phyloP scores from a whole-genome alignment of 1,140 invertebrate species.

The Ectropis grisescens region DNA sequence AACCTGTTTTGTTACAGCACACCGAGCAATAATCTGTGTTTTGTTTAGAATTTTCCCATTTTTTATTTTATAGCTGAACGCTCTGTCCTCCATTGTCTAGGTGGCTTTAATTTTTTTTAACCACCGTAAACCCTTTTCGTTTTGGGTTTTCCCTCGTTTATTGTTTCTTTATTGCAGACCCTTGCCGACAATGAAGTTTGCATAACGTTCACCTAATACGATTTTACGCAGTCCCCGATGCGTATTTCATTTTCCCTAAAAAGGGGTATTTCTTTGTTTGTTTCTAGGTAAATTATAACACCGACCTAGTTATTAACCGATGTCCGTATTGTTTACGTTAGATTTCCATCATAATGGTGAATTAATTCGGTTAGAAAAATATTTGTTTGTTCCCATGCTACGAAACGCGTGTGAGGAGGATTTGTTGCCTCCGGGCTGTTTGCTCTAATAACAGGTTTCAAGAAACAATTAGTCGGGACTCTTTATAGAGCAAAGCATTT shows the following conservation, averaged over 20 bases:
- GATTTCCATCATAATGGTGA: conserved; percentile 18
- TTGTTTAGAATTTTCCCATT: conserved; percentile 25
- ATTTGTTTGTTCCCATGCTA: conserved; percentile 25
- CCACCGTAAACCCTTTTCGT: conserved; percentile 26
- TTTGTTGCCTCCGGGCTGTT: conserved; percentile 21
- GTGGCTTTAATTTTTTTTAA: conserved; percentile 28
- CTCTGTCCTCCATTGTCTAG: conserved; percentile 33
- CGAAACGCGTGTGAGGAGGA: neutral
- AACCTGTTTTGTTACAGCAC: neutral
- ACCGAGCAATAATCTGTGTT: conserved; percentile 1
- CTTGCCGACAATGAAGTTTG: conserved; percentile 24
- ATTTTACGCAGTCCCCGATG: conserved; percentile 7
- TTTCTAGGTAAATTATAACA: too few species aligned
- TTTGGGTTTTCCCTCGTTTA: conserved; percentile 36
- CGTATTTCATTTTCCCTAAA: neutral
- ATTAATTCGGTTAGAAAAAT: conserved; percentile 30
- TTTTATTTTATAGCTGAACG: conserved; percentile 35
- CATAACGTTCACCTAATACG: conserved; percentile 23
- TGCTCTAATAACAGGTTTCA: conserved; percentile 45
- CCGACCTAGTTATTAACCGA: neutral
- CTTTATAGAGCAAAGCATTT: conserved; percentile 51
- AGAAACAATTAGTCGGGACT: conserved; percentile 55
- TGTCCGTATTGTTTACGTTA: conserved; percentile 11
- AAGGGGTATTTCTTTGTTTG: too few species aligned
- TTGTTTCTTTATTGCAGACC: conserved; percentile 35